phyloP scores from a whole-genome alignment of 2,113 vertebrate species.

The Danionella cerebrum region DNA sequence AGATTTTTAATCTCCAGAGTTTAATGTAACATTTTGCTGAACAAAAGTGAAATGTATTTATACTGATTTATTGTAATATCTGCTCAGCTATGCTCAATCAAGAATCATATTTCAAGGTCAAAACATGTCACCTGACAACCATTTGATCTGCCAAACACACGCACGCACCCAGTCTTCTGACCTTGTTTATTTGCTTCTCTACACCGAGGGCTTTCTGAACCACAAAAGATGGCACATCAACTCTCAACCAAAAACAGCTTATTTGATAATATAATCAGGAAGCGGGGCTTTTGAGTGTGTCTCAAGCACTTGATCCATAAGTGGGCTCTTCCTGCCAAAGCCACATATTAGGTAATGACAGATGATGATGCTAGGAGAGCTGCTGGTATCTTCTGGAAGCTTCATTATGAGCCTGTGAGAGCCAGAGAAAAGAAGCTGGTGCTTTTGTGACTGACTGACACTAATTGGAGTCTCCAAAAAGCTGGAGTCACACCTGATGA shows the following conservation, averaged over 20 bases:
- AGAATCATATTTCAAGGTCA: too few species aligned
- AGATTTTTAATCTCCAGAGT: too few species aligned
- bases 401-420: background rate
- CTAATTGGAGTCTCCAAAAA: conserved; percentile 31
- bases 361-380: conserved; percentile 9
- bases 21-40: too few species aligned
- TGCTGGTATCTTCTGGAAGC: conserved; percentile 2
- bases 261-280: conserved; percentile 25
- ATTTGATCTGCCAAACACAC: too few species aligned
- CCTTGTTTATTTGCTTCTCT: conserved; percentile 10
- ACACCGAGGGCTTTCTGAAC: background rate
- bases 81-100: too few species aligned
- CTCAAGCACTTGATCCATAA: conserved; percentile 19
- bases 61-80: too few species aligned
- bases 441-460: conserved; percentile 17
- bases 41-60: too few species aligned
- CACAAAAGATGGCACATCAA: background rate
- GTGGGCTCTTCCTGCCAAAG: conserved; percentile 8
- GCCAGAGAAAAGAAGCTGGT: background rate
- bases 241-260: background rate
- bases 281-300: conserved; percentile 20
- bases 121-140: conserved; percentile 6
- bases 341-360: conserved; percentile 21
- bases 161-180: background rate
- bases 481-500: conserved; percentile 19